These are phyloP conservation scores for Amblyteles armatorius DNA, from an alignment of 2,888 invertebrate species.

Conservation along the genomic window DNA sequence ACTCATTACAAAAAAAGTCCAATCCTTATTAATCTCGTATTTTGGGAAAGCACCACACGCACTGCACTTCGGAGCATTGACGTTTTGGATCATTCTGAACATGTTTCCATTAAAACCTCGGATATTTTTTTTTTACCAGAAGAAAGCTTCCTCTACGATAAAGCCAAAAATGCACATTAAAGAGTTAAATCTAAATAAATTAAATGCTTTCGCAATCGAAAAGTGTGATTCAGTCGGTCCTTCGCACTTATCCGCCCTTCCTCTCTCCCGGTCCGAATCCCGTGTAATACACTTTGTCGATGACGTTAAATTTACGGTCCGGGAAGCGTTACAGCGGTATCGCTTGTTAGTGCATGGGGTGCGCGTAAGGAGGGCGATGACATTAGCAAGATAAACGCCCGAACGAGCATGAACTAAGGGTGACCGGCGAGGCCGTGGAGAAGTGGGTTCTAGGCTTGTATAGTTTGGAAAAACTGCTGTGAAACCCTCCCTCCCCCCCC, in stretches of 20 bases:
- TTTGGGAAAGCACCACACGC: too few species aligned
- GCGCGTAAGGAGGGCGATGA: constrained; percentile 60
- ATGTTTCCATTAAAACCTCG: too few species aligned
- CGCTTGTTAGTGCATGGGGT: constrained; percentile 38
- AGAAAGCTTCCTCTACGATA: too few species aligned
- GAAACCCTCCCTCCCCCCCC: constrained; percentile 25
- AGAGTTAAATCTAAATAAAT: too few species aligned
- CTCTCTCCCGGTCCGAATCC: background rate
- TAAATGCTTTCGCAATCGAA: background rate
- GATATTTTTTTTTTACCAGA: too few species aligned
- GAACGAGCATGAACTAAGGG: constrained; percentile 59
- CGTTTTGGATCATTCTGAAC: too few species aligned
- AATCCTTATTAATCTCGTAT: too few species aligned
- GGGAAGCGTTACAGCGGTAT: constrained; percentile 33
- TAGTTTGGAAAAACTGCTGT: constrained; percentile 55
- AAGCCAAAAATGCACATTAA: too few species aligned
- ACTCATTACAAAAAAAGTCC: too few species aligned
- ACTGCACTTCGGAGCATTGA: too few species aligned
- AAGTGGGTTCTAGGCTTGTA: constrained; percentile 8
- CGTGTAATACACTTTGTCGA: constrained; percentile 21
- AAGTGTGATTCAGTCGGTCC: background rate
- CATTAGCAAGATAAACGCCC: constrained; percentile 66
- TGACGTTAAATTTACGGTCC: constrained; percentile 20
- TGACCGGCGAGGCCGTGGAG: constrained; percentile 26
- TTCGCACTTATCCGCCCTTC: background rate